phyloP scores from a whole-genome alignment of 2,113 vertebrate species.

The Cebus imitator region DNA sequence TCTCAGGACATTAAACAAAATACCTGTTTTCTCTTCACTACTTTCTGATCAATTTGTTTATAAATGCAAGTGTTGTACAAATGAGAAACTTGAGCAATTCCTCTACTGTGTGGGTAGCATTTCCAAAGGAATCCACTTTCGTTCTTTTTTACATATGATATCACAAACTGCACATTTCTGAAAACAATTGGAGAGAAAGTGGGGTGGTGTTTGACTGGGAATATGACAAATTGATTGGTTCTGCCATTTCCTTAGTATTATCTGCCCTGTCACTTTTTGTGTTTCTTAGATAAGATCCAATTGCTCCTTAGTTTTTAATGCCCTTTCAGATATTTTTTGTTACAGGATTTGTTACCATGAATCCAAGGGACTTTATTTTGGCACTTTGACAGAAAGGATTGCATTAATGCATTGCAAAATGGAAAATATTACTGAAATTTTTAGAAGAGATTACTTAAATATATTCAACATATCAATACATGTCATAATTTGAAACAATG shows the following conservation, averaged over 20 bases:
- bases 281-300: background rate
- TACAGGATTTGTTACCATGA: background rate
- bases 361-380: background rate
- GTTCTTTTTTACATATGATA: background rate
- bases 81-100: background rate
- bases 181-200: background rate
- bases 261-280: background rate
- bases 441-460: background rate
- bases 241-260: background rate
- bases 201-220: background rate
- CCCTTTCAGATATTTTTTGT: slow-evolving; percentile 25
- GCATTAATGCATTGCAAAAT: background rate
- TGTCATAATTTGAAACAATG: background rate
- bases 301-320: slow-evolving; percentile 12
- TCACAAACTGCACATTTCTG: background rate
- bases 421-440: background rate
- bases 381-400: slow-evolving; percentile 39
- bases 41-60: background rate
- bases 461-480: background rate
- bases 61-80: background rate
- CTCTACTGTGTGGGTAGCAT: background rate
- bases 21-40: background rate
- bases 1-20: background rate
- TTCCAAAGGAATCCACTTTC: background rate
- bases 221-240: background rate